Evolutionary conservation across 2,113 vertebrate genomes (phyloP), one percentile per base, ranked within the genome.

Genomic region (Syngnathus typhle): DNA sequence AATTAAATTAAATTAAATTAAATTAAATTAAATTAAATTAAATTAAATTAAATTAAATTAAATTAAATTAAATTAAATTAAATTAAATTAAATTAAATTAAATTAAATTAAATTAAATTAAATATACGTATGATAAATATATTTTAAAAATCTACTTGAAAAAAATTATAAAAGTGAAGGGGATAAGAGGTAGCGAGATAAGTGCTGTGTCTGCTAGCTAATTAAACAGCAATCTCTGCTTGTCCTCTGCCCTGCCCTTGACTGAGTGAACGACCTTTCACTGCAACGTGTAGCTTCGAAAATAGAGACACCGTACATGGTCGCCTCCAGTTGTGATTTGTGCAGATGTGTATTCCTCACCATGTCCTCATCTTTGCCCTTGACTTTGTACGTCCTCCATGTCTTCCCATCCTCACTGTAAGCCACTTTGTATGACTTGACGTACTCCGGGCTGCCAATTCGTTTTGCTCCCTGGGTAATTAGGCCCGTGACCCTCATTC

Each of bases 381-480:
- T 98, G 75, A 93, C 93, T 95, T 95, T 98, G 86, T 96, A 96
- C 60, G 94, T 96, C 79, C 87, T 86, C 97, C 97, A 99, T 0
- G 90, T 93, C 87, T 98, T 98, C 47, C 96, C 95, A 58, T 99
- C 94, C 70, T 95, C 93, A 61, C 97, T 99, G 75, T 95, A 95
- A 49, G 96, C 97, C 76, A 99, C 94, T 93, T 98, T 99, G 85
- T 98, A 99, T 36, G 96, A 98, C 91, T 98, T 98, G 69, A 98
- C 92, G 5, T 98, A 99, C 88, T 99, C 96, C 27, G 95, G 94
- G 72, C 96, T 99, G 81, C 97, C 97, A 78, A 99, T 96, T 74
- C 96, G 94, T 87, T 98, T 99, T 78, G 97, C 97, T 82, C 97
- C 97, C 87, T 99, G 97, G 68, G 96, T 99, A 89, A 99, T 98